Percentiles rank a stretch among this genome's conserved stretches.
Evolutionary conservation across 2,113 vertebrate species (phyloP).

Genomic region (Hyperopisus bebe): DNA sequence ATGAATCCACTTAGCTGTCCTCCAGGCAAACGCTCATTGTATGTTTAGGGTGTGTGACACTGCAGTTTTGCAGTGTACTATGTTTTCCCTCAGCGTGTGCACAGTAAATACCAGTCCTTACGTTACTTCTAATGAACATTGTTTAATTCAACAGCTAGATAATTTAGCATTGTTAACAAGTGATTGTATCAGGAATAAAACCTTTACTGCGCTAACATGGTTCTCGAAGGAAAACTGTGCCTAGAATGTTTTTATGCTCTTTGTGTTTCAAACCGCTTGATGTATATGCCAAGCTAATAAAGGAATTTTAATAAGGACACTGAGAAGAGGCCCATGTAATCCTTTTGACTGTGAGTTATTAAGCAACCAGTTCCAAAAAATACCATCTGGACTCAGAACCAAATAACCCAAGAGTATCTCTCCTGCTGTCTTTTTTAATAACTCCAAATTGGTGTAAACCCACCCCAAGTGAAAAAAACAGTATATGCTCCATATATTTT

Average conservation of each 20-base stretch:
- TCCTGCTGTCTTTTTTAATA: constrained; percentile 10
- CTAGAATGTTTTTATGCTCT: background rate
- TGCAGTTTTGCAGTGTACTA: background rate
- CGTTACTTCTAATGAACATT: background rate
- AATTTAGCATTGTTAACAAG: background rate
- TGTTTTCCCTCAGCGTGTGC: background rate
- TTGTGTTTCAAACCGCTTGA: background rate
- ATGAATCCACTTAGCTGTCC: background rate
- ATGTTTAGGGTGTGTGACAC: background rate
- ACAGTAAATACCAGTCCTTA: background rate
- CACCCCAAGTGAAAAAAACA: background rate
- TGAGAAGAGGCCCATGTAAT: background rate
- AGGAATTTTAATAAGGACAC: constrained; percentile 17
- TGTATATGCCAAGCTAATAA: constrained; percentile 2
- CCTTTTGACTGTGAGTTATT: background rate
- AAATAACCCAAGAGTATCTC: constrained; percentile 1
- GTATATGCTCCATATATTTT: background rate
- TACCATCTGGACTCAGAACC: constrained; percentile 12
- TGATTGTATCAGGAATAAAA: constrained; percentile 2
- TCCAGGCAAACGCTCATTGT: background rate
- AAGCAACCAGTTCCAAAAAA: background rate
- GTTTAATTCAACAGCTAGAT: background rate
- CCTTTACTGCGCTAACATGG: background rate
- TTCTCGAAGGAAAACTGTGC: background rate
- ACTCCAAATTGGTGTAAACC: background rate